phyloP scores from a whole-genome alignment of 2,888 invertebrate species.

The Hoplodrina ambigua region DNA sequence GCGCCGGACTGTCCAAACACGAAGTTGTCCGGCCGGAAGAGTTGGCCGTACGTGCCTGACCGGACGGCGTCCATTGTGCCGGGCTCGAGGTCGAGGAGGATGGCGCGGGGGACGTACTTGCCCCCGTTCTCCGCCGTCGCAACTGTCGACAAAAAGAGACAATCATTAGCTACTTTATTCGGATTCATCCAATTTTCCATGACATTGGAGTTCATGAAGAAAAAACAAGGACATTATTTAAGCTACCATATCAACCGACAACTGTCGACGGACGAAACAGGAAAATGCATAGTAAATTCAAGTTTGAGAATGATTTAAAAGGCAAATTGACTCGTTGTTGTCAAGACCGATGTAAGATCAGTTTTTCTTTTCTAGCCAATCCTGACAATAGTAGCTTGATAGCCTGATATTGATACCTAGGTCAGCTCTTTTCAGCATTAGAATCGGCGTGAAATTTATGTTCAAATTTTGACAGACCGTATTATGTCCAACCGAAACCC shows the following conservation, averaged over 20 bases:
- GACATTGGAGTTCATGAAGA: conserved; percentile 7
- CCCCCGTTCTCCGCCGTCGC: conserved; percentile 97
- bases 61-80: conserved; percentile 98
- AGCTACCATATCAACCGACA: neutral
- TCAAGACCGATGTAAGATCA: conserved; percentile 1
- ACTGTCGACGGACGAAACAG: neutral
- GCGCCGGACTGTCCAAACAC: conserved; percentile 97
- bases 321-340: neutral
- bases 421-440: conserved; percentile 12
- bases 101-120: conserved; percentile 98
- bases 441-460: conserved; percentile 5
- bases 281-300: conserved; percentile 26
- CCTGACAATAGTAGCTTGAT: conserved; percentile 27
- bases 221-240: conserved; percentile 11
- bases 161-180: conserved; percentile 15
- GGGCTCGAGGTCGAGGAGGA: conserved; percentile 98
- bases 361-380: conserved; percentile 40
- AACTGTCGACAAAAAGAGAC: conserved; percentile 85
- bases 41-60: conserved; percentile 95
- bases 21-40: conserved; percentile 98
- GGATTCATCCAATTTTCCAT: neutral
- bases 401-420: conserved; percentile 6
- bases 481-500: neutral
- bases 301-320: conserved; percentile 11
- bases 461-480: neutral